These are phyloP conservation scores for Pontoporia blainvillei DNA, from an alignment of 2,113 vertebrate genomes.

Conservation along the genomic window DNA sequence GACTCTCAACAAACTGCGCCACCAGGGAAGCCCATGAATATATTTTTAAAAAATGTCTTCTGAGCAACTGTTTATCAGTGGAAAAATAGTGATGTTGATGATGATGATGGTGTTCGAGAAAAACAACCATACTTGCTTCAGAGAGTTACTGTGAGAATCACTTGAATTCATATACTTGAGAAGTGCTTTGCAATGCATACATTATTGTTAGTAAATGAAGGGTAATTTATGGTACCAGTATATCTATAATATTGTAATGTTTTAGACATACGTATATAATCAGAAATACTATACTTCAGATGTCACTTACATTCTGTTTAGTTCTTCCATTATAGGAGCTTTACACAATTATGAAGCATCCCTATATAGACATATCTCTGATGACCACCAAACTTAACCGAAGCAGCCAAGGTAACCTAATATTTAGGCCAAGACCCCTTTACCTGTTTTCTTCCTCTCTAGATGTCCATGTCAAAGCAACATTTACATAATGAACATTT, in stretches of 20 bases:
- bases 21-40: too few species aligned
- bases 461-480: background rate
- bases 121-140: background rate
- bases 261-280: background rate
- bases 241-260: background rate
- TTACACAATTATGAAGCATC: background rate
- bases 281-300: background rate
- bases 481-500: background rate
- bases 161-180: background rate
- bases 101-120: background rate
- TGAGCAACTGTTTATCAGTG: background rate
- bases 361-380: background rate
- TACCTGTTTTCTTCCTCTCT: background rate
- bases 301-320: background rate
- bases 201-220: background rate
- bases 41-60: background rate
- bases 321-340: background rate
- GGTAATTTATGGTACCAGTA: background rate
- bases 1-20: too few species aligned
- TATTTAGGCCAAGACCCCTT: background rate
- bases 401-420: background rate
- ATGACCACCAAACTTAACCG: background rate
- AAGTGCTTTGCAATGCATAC: background rate
- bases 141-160: background rate
- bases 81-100: background rate